Evolutionary conservation across 2,113 vertebrate genomes (phyloP).

Genomic region (Cichladusa arquata): DNA sequence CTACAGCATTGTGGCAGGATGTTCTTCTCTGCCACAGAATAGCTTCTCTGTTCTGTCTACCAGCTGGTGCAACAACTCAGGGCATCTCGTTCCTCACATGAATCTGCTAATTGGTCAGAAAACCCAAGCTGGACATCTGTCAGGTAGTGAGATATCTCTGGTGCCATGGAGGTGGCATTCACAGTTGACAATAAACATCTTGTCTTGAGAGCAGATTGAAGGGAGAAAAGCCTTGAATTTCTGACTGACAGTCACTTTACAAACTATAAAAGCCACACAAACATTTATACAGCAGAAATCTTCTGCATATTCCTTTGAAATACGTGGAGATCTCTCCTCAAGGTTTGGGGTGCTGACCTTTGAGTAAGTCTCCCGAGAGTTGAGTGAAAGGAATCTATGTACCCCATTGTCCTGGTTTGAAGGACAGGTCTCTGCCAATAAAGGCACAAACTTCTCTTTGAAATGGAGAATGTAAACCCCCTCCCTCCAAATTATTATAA

Average conservation of each 20-base stretch:
- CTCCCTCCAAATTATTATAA: no score
- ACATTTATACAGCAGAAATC: background rate
- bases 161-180: background rate
- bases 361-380: background rate
- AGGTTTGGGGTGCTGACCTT: background rate
- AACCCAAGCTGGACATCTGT: background rate
- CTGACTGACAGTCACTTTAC: background rate
- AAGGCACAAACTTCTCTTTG: no score
- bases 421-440: no score
- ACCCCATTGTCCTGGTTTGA: no score
- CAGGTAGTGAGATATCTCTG: background rate
- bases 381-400: background rate
- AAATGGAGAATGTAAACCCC: no score
- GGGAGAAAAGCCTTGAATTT: background rate
- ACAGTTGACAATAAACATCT: background rate
- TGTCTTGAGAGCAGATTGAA: background rate
- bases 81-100: background rate
- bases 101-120: background rate
- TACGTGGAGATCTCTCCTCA: background rate
- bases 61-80: background rate
- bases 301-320: background rate
- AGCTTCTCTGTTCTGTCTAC: background rate
- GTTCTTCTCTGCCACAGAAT: background rate
- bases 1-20: background rate
- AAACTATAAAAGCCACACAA: background rate